These are phyloP conservation scores for Tautogolabrus adspersus DNA, from an alignment of 2,113 vertebrate species.

Conservation along the genomic window DNA sequence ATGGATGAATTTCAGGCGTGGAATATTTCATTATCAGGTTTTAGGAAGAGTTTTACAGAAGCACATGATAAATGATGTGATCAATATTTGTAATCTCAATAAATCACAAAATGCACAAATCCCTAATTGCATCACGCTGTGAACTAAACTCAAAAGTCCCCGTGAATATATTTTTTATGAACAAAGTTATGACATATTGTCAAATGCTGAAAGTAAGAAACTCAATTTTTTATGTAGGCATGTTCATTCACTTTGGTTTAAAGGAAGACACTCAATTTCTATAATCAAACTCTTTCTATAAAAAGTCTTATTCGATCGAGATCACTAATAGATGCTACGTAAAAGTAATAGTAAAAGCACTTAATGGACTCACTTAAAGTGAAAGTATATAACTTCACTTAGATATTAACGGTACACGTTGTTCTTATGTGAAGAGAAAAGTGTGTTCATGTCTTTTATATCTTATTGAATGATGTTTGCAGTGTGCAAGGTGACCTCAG, in stretches of 20 bases:
- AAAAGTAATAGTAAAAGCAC: neutral
- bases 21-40: neutral
- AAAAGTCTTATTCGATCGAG: too few relatives aligned
- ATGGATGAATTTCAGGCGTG: neutral
- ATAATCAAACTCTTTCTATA: neutral
- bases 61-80: neutral
- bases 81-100: neutral
- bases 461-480: neutral
- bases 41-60: neutral
- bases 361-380: neutral
- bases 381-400: neutral
- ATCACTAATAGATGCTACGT: too few relatives aligned
- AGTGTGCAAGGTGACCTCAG: slow-evolving; percentile 16
- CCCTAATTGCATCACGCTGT: neutral
- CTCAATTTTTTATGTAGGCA: neutral
- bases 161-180: too few relatives aligned
- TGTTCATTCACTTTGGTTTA: too few relatives aligned
- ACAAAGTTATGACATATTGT: neutral
- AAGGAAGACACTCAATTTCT: neutral
- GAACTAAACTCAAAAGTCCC: neutral
- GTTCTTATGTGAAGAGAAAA: neutral
- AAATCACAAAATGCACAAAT: neutral
- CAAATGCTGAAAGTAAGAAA: too few relatives aligned
- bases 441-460: neutral
- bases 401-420: neutral